phyloP scores from a whole-genome alignment of 2,888 invertebrate species.

The Mesorhabditis belari region DNA sequence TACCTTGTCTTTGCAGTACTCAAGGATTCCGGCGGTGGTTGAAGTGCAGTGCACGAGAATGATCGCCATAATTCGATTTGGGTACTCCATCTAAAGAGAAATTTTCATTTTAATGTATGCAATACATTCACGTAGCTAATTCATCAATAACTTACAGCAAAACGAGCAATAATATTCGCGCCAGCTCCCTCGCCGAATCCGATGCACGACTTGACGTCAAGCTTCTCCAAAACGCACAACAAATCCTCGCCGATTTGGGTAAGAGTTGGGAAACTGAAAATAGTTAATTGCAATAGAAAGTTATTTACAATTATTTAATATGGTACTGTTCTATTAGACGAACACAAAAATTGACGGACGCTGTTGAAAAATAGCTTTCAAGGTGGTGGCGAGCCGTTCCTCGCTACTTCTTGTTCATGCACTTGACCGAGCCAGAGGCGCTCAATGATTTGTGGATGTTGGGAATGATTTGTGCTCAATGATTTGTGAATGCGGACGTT shows the following conservation, averaged over 20 bases:
- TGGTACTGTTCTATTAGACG: not conserved
- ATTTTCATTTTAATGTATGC: not conserved
- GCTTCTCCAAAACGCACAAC: slow-evolving; percentile 72
- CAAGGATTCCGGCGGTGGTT: slow-evolving; percentile 76
- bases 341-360: not conserved
- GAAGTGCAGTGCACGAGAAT: slow-evolving; percentile 80
- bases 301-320: not conserved
- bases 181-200: slow-evolving; percentile 82
- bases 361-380: not conserved
- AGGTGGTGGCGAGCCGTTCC: too few relatives aligned
- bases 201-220: slow-evolving; percentile 71
- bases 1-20: slow-evolving; percentile 76
- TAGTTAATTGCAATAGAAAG: not conserved
- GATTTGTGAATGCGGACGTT: too few relatives aligned
- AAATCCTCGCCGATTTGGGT: slow-evolving; percentile 76
- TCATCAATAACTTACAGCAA: slow-evolving; percentile 60
- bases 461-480: too few relatives aligned
- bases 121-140: too few relatives aligned
- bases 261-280: slow-evolving; percentile 68
- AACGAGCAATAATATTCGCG: slow-evolving; percentile 76
- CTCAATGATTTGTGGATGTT: too few relatives aligned
- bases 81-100: slow-evolving; percentile 64
- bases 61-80: slow-evolving; percentile 71
- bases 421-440: too few relatives aligned
- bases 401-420: too few relatives aligned